phyloP scores from a whole-genome alignment of 2,888 invertebrate species.

The Gortyna flavago region DNA sequence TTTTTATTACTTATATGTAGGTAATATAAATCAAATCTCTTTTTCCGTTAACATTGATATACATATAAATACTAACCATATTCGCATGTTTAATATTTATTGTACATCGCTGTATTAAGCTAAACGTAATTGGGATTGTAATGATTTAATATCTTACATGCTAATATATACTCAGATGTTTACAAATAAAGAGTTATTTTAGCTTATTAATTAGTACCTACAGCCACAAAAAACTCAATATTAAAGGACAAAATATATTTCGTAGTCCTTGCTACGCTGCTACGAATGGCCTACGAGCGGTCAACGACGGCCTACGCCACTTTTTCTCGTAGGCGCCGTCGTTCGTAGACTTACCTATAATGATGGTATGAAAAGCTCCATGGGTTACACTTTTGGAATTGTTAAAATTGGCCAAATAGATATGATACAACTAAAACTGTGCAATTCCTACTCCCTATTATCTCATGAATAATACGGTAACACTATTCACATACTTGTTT shows the following conservation, averaged over 20 bases:
- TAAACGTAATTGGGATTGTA: slow-evolving; percentile 1
- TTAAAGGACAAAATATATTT: slow-evolving; percentile 18
- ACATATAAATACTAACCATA: neutral
- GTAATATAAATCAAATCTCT: neutral
- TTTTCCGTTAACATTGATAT: neutral
- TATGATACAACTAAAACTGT: neutral
- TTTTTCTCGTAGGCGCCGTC: slow-evolving; percentile 41
- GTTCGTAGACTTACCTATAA: slow-evolving; percentile 20
- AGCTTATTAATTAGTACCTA: slow-evolving; percentile 1
- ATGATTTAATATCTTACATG: slow-evolving; percentile 15
- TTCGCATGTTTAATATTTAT: neutral
- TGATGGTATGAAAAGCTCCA: neutral
- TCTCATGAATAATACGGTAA: slow-evolving; percentile 9
- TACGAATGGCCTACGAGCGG: slow-evolving; percentile 37
- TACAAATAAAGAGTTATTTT: slow-evolving; percentile 6
- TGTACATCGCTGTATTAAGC: neutral
- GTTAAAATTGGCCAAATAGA: slow-evolving; percentile 2
- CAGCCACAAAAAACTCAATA: neutral
- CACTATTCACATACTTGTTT: slow-evolving; percentile 15
- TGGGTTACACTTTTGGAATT: slow-evolving; percentile 13
- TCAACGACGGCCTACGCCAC: slow-evolving; percentile 37
- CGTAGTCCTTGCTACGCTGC: slow-evolving; percentile 42
- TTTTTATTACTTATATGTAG: neutral
- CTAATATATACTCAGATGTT: neutral
- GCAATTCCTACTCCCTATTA: neutral